phyloP scores from a whole-genome alignment of 2,888 invertebrate species.

The Lasius platythorax region DNA sequence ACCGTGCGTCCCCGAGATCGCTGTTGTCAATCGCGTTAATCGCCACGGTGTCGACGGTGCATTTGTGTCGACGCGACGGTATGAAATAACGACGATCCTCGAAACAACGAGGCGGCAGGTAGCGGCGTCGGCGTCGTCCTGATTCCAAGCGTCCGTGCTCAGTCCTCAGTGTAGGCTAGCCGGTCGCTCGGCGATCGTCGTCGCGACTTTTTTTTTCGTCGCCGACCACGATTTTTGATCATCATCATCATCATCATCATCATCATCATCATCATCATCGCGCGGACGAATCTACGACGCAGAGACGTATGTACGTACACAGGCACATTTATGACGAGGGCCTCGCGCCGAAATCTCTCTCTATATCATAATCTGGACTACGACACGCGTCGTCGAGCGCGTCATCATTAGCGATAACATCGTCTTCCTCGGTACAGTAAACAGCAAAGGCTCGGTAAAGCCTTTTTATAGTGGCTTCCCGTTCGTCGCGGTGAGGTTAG shows the following conservation, averaged over 20 bases:
- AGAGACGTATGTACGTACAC: background rate
- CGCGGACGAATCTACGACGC: background rate
- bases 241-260: background rate
- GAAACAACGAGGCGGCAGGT: constrained; percentile 73
- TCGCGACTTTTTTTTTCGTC: constrained; percentile 40
- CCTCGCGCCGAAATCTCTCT: background rate
- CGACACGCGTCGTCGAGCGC: background rate
- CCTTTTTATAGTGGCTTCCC: background rate
- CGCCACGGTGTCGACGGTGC: constrained; percentile 43
- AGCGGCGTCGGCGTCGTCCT: constrained; percentile 75
- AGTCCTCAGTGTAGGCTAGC: constrained; percentile 86
- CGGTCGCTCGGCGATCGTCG: constrained; percentile 82
- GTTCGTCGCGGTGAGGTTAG: constrained; percentile 54
- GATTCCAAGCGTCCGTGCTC: constrained; percentile 84
- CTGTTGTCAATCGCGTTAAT: constrained; percentile 29
- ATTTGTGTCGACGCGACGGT: constrained; percentile 70
- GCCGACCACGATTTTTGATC: background rate
- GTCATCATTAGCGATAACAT: constrained; percentile 17
- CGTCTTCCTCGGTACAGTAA: constrained; percentile 23
- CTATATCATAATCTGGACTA: background rate
- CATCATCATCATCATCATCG: background rate
- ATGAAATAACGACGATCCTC: constrained; percentile 81
- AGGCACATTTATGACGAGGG: background rate
- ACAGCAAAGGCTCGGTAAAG: background rate
- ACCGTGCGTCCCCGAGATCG: constrained; percentile 54